Evolutionary conservation across 2,888 invertebrate genomes (phyloP).

Genomic region (Petrolisthes cinctipes): DNA sequence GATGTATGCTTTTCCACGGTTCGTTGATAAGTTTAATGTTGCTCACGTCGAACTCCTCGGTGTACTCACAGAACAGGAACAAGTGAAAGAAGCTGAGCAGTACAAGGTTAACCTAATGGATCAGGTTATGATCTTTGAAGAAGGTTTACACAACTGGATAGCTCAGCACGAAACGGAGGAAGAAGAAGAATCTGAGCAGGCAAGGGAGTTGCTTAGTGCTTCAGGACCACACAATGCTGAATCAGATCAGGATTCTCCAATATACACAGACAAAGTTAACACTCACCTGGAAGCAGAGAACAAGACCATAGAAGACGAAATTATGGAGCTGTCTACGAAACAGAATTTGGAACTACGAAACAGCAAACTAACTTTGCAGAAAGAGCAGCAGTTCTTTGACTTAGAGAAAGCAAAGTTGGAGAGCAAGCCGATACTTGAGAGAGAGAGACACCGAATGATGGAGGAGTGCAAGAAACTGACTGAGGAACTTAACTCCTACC

Average conservation of each 20-base stretch:
- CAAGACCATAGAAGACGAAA: constrained; percentile 5
- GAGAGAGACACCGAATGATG: constrained; percentile 8
- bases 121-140: not conserved
- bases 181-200: not conserved
- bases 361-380: constrained; percentile 15
- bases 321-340: constrained; percentile 13
- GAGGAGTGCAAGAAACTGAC: constrained; percentile 22
- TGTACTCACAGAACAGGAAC: not conserved
- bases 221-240: not conserved
- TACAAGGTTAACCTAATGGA: not conserved
- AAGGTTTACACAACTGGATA: not conserved
- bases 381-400: not conserved
- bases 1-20: not conserved
- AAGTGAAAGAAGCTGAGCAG: not conserved
- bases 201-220: not conserved
- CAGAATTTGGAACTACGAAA: constrained; percentile 14
- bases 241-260: not conserved
- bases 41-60: not conserved
- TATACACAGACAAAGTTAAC: not conserved
- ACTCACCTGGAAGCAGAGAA: constrained; percentile 26
- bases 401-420: constrained; percentile 20
- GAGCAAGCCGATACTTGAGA: constrained; percentile 14
- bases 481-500: constrained; percentile 26
- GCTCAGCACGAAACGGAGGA: not conserved
- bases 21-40: not conserved